A percentile compares a stretch with the other conserved stretches of the same genome.
phyloP scores from a whole-genome alignment of 2,797 vertebrate genomes.

The Taenioides sp. region DNA sequence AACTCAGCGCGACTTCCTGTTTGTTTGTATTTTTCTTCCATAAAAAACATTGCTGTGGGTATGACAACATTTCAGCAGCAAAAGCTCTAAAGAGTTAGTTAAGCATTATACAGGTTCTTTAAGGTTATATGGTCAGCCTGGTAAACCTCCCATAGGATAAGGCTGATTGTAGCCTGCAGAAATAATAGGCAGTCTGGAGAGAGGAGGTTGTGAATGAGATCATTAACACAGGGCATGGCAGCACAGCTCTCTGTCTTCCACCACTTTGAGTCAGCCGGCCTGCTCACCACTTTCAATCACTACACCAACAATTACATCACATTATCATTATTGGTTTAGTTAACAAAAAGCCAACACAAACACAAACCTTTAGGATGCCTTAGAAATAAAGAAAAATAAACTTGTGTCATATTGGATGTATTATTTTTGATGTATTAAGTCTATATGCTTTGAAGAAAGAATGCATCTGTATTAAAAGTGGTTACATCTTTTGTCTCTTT shows the following conservation, averaged over 20 bases:
- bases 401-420: background rate
- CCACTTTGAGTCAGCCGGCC: constrained; percentile 23
- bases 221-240: constrained; percentile 22
- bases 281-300: constrained; percentile 24
- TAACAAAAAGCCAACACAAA: constrained; percentile 5
- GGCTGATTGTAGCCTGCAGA: constrained; percentile 3
- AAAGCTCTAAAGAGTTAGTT: background rate
- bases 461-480: background rate
- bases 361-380: background rate
- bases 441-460: background rate
- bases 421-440: background rate
- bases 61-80: background rate
- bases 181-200: constrained; percentile 32
- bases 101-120: background rate
- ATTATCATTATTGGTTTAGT: constrained; percentile 12
- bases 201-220: constrained; percentile 28
- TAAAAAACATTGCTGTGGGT: too few species aligned
- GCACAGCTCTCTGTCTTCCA: constrained; percentile 23
- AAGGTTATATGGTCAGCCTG: background rate
- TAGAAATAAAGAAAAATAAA: background rate
- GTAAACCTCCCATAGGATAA: constrained; percentile 7
- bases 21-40: too few species aligned
- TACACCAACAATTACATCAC: constrained; percentile 2
- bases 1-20: too few species aligned
- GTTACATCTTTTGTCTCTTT: background rate